A percentile compares a stretch with the other conserved stretches of the same genome.
Evolutionary conservation across 2,113 vertebrate genomes (phyloP).

Genomic region (Brachionichthys hirsutus): DNA sequence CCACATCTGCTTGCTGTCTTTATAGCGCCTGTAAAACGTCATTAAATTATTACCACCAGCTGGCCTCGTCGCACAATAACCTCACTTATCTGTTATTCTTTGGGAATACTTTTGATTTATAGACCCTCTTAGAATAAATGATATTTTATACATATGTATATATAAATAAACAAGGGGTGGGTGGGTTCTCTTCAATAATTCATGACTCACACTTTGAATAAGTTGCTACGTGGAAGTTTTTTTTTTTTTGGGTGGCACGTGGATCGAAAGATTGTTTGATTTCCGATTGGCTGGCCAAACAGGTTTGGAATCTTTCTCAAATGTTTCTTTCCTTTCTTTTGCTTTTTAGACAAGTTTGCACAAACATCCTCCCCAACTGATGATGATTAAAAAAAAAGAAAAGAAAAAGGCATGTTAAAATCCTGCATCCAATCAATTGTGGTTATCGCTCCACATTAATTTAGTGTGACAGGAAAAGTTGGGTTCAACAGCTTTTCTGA

Average conservation of each 20-base stretch:
- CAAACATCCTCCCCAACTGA: no score
- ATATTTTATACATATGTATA: constrained; percentile 84
- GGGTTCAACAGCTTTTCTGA: constrained; percentile 9
- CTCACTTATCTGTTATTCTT: constrained; percentile 80
- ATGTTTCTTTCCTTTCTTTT: not conserved
- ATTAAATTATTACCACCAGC: constrained; percentile 87
- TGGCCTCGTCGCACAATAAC: constrained; percentile 80
- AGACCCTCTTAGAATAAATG: constrained; percentile 84
- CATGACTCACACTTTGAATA: constrained; percentile 76
- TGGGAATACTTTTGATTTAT: constrained; percentile 83
- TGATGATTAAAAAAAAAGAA: not conserved
- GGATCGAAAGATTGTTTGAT: constrained; percentile 4
- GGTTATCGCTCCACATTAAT: not conserved
- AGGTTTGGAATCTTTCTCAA: constrained; percentile 12
- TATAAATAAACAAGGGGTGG: constrained; percentile 81
- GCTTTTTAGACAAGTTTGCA: no score
- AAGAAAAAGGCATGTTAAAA: constrained; percentile 3
- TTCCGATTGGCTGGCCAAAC: constrained; percentile 12
- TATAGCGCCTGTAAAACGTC: constrained; percentile 89
- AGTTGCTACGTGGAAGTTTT: constrained; percentile 65
- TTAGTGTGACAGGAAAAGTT: no score
- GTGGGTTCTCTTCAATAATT: constrained; percentile 79
- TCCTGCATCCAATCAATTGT: constrained; percentile 3
- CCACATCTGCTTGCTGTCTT: constrained; percentile 94
- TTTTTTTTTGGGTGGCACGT: constrained; percentile 13